phyloP scores from a whole-genome alignment of 2,797 vertebrate genomes.

The Sparidentex hasta region DNA sequence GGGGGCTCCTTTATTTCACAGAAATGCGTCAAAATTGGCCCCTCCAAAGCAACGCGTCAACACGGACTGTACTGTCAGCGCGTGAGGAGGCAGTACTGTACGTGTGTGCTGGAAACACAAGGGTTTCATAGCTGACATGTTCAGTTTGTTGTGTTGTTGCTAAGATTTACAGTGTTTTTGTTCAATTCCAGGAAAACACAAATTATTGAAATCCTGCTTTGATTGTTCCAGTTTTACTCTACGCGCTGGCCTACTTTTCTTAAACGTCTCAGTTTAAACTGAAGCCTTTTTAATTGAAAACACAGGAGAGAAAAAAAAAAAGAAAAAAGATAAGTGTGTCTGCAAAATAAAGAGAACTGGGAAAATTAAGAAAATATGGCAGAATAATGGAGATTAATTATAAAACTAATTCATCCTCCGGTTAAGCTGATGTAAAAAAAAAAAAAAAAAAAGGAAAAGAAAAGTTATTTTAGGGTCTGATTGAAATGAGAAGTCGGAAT shows the following conservation, averaged over 20 bases:
- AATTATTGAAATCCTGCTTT: neutral
- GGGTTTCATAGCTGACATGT: neutral
- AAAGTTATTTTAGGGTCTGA: slow-evolving; percentile 10
- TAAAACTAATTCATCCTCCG: neutral
- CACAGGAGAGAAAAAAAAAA: neutral
- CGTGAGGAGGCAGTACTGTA: too few relatives aligned
- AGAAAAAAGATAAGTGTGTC: neutral
- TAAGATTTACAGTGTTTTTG: neutral
- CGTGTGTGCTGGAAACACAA: neutral
- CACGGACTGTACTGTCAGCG: neutral
- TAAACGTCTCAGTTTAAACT: slow-evolving; percentile 14
- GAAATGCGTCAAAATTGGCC: slow-evolving; percentile 37
- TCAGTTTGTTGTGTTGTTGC: slow-evolving; percentile 11
- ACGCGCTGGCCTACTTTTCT: slow-evolving; percentile 19
- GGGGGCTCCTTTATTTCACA: slow-evolving; percentile 50
- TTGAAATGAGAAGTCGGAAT: slow-evolving; percentile 3
- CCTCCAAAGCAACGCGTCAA: slow-evolving; percentile 11
- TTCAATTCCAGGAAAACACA: slow-evolving; percentile 4
- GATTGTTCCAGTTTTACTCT: slow-evolving; percentile 1
- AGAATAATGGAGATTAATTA: neutral
- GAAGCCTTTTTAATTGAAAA: slow-evolving; percentile 26
- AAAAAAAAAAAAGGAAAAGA: too few relatives aligned
- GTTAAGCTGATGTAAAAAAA: neutral
- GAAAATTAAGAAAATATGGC: neutral
- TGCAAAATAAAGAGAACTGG: neutral